These are phyloP conservation scores for Eucidaris tribuloides DNA, from an alignment of 35 echinoderm and acorn worm species.

Conservation along the genomic window DNA sequence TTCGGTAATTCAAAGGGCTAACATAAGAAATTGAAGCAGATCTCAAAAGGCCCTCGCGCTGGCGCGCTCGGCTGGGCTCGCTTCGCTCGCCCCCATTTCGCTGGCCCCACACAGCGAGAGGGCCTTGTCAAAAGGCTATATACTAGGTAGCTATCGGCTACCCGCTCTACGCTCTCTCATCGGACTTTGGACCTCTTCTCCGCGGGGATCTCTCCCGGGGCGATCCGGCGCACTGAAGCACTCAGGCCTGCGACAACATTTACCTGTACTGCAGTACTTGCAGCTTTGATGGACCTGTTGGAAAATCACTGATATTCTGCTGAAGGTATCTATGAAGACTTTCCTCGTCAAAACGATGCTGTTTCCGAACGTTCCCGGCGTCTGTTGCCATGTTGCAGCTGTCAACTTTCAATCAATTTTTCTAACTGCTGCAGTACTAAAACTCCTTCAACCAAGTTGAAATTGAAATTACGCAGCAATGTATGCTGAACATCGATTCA, in stretches of 20 bases:
- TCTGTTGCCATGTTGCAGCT: constrained; percentile 12
- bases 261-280: constrained; percentile 35
- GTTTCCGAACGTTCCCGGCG: constrained; percentile 19
- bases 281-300: constrained; percentile 11
- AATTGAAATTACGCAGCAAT: no score
- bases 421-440: no score
- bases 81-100: no score
- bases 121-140: no score
- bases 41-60: no score
- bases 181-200: neutral
- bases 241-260: neutral
- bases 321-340: constrained; percentile 7
- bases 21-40: no score
- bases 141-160: neutral
- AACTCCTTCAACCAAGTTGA: no score
- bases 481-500: no score
- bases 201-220: neutral
- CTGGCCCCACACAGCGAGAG: no score
- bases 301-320: constrained; percentile 13
- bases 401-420: no score
- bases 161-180: neutral
- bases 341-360: constrained; percentile 47
- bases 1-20: no score
- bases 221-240: neutral
- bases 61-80: no score